Conservation (phyloP, 2,888 invertebrate species). For the Halictus ligatus region DNA sequence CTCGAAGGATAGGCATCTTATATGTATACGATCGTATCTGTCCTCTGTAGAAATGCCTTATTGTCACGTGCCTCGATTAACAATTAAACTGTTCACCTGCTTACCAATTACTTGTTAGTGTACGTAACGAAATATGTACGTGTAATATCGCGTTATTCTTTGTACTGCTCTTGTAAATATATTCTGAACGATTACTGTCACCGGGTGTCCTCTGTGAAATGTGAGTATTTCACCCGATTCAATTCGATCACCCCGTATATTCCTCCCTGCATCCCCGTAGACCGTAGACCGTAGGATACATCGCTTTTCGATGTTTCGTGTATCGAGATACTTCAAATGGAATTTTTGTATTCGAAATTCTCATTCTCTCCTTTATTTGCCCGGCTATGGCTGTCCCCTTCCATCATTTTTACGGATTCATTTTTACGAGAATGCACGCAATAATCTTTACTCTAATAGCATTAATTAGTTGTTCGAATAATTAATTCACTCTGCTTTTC, state of each 20-base stretch:
- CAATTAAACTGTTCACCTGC: slow-evolving; percentile 80
- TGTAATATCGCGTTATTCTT: slow-evolving; percentile 81
- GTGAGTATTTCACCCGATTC: neutral
- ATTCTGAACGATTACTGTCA: slow-evolving; percentile 80
- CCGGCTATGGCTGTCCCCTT: neutral
- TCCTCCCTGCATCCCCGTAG: neutral
- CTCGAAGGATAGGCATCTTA: slow-evolving; percentile 58
- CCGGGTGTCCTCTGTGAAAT: slow-evolving; percentile 52
- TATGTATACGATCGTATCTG: slow-evolving; percentile 69
- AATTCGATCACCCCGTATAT: neutral
- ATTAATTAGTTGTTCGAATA: neutral
- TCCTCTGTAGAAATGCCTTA: slow-evolving; percentile 81
- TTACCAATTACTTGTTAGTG: slow-evolving; percentile 78
- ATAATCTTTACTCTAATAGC: neutral
- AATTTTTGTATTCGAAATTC: neutral
- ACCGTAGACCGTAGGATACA: neutral
- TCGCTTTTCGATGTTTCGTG: neutral
- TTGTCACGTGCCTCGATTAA: slow-evolving; percentile 82
- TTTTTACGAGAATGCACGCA: neutral
- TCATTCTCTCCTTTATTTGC: neutral
- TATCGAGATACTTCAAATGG: neutral
- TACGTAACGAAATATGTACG: slow-evolving; percentile 77
- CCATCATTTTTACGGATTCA: neutral
- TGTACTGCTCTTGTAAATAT: slow-evolving; percentile 82
- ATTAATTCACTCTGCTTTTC: neutral